Conservation (phyloP, 37 sponge, comb jelly and placozoan genomes). For the Ianthella basta region DNA sequence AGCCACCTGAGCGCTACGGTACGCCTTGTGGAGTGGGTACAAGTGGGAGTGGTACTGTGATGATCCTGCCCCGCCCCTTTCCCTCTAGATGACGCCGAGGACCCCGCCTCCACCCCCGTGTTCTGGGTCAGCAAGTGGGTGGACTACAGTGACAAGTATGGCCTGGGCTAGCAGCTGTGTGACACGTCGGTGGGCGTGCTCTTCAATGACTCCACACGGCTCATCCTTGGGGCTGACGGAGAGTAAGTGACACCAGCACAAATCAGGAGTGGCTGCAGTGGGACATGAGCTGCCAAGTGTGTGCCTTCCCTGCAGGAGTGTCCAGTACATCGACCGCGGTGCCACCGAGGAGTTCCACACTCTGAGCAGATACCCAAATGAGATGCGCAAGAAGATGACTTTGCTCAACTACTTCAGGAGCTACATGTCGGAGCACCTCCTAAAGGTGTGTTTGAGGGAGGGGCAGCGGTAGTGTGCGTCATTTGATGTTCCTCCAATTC, state of each 20-base stretch:
- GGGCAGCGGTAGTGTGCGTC: background rate
- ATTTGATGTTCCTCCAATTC: background rate
- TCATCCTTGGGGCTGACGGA: conserved; percentile 86
- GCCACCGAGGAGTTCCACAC: conserved; percentile 79
- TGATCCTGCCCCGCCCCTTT: background rate
- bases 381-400: conserved; percentile 87
- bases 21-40: background rate
- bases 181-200: conserved; percentile 89
- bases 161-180: conserved; percentile 95
- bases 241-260: conserved; percentile 56
- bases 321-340: conserved; percentile 88
- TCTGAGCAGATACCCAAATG: conserved; percentile 58
- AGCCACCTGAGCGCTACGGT: conserved; percentile 48
- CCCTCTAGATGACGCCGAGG: conserved; percentile 81
- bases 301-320: conserved; percentile 54
- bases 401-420: conserved; percentile 86
- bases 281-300: background rate
- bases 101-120: conserved; percentile 83
- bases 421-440: conserved; percentile 93
- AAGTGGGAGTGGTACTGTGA: background rate
- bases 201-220: conserved; percentile 89
- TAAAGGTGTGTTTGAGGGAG: conserved; percentile 58
- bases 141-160: conserved; percentile 98
- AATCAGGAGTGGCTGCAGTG: background rate
- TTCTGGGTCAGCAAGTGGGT: conserved; percentile 99